phyloP scores from a whole-genome alignment of 1,140 invertebrate genomes.

The Bombus sibiricus region DNA sequence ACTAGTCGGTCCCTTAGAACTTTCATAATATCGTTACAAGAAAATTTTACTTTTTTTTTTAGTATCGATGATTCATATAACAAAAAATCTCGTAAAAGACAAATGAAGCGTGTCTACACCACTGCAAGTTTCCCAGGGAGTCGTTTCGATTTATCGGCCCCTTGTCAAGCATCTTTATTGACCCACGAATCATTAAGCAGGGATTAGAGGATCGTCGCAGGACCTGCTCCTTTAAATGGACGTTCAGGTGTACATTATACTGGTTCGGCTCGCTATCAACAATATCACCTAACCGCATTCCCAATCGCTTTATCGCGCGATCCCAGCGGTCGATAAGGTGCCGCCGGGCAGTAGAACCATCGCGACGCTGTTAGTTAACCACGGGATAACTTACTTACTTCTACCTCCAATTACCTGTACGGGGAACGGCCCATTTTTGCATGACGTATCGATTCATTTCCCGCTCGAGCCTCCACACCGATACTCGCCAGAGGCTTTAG shows the following conservation, averaged over 20 bases:
- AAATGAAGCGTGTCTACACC: no score
- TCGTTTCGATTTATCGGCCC: background rate
- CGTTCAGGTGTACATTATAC: constrained; percentile 30
- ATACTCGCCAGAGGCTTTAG: constrained; percentile 16
- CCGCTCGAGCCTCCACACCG: constrained; percentile 30
- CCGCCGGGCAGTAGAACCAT: constrained; percentile 5
- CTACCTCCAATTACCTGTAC: constrained; percentile 31
- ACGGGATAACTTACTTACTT: constrained; percentile 46
- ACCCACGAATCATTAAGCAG: constrained; percentile 31
- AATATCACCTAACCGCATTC: constrained; percentile 48
- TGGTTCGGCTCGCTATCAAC: constrained; percentile 44
- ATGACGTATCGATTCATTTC: constrained; percentile 27
- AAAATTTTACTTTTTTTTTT: no score
- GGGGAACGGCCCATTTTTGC: constrained; percentile 30
- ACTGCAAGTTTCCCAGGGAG: constrained; percentile 9
- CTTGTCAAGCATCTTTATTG: constrained; percentile 20
- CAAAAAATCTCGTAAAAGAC: background rate
- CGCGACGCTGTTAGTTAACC: constrained; percentile 43
- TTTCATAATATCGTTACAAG: background rate
- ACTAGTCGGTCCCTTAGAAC: no score
- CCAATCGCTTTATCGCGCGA: constrained; percentile 50
- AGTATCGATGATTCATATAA: no score
- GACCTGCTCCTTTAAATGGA: constrained; percentile 3
- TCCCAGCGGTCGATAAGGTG: constrained; percentile 23
- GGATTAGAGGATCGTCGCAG: constrained; percentile 36